Base-by-base conservation (phyloP, 2,888 invertebrate species). In the Tipula lateralis region DNA sequence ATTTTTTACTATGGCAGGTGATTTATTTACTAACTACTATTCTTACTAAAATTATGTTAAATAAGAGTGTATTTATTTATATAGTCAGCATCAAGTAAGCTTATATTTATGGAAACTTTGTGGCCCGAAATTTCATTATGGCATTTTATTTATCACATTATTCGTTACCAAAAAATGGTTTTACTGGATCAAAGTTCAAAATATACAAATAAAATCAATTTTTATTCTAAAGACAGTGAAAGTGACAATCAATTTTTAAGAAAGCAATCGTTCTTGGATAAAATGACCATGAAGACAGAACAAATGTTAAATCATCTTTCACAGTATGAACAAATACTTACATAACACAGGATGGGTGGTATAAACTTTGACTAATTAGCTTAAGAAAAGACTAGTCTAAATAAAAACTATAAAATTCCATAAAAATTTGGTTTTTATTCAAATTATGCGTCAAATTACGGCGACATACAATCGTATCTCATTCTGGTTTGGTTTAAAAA, bases 121-220 rank as follows among this genome's bases (percentile, higher is more conserved):
- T 99, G 99, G 99, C 99, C 99, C 1, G 98, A 98, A 88, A 97
- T 99, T 88, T 94, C 93, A 82, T 93, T 97, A 85, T 99, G 97
- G 97, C 95, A 98, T 90, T 92, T 99, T 84, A 91, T 98, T 86
- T 93, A 92, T 19, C 96, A 96, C 29, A 93, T 99, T 85, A 93
- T 99, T 87, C 93, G 95, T 87, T 99, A 96, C 90, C 99, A 99
- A 91, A 89, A 90, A 1, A 86, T 88, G 5, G 84, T 86, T 0
- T 84, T 84, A n/a, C 16, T 3, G n/a, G 16, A 16, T 5, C 16
- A 1, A 16, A 16, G 4, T 39, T 39, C 13, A 16, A 44, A 44
- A 44, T 3, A 16, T 16, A 5, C 16, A 16, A 44, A 44, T 16
- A 16, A 44, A 44, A 36, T 7, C 12, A 36, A 9, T 36, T 44